Evolutionary conservation across 2,113 vertebrate species (phyloP).

Genomic region (Ochotona curzoniae): DNA sequence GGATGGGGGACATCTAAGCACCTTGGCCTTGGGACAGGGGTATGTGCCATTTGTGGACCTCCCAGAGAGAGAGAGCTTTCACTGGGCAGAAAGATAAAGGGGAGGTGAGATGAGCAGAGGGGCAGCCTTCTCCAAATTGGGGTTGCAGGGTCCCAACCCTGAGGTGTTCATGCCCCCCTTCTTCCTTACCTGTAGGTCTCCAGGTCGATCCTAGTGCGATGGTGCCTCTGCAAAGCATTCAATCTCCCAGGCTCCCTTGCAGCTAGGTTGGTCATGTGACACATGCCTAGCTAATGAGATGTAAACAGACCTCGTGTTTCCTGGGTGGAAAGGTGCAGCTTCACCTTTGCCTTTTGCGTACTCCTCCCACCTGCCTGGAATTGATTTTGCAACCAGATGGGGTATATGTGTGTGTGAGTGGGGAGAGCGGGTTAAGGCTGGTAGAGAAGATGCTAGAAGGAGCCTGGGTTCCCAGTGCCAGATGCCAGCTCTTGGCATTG

Average conservation of each 20-base stretch:
- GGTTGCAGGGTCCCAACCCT: not conserved
- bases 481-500: not conserved
- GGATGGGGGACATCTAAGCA: not conserved
- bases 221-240: not conserved
- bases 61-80: not conserved
- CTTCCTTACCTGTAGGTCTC: not conserved
- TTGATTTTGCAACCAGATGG: fast-evolving
- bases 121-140: not conserved
- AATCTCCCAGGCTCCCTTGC: not conserved
- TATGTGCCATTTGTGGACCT: too few species aligned
- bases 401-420: too few species aligned
- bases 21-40: too few species aligned
- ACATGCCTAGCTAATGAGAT: not conserved
- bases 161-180: not conserved
- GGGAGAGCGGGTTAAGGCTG: not conserved
- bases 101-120: not conserved
- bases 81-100: not conserved
- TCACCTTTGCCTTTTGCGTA: not conserved
- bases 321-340: not conserved
- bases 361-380: not conserved
- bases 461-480: not conserved
- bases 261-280: not conserved
- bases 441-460: not conserved
- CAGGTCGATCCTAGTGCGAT: not conserved
- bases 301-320: not conserved